A percentile compares a stretch with the other conserved stretches of the same genome.
phyloP scores from a whole-genome alignment of 2,113 vertebrate genomes.

The Thunnus maccoyii region DNA sequence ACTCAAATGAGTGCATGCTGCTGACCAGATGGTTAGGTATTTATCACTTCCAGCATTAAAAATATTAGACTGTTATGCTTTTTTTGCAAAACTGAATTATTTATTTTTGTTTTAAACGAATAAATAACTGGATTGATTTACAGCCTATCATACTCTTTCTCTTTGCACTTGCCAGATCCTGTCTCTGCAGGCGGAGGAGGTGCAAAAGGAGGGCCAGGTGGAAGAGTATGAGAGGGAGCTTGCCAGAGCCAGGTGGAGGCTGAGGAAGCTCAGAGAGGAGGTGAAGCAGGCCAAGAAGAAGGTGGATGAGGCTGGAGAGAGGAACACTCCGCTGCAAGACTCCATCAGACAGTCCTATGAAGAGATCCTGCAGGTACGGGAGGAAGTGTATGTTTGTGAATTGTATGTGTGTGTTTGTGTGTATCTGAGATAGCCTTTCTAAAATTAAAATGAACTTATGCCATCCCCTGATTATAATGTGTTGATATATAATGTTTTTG shows the following conservation, averaged over 20 bases:
- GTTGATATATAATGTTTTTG: background rate
- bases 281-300: conserved; percentile 89
- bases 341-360: conserved; percentile 83
- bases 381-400: background rate
- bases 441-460: background rate
- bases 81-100: too few relatives aligned
- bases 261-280: conserved; percentile 91
- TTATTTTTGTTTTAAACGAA: background rate
- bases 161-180: conserved; percentile 85
- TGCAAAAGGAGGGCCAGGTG: conserved; percentile 90
- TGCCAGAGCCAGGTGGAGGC: conserved; percentile 89
- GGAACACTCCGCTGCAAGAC: conserved; percentile 89
- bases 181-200: conserved; percentile 91
- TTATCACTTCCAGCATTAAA: too few relatives aligned
- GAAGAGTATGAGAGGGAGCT: conserved; percentile 92
- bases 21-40: too few relatives aligned
- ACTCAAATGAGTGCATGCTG: too few relatives aligned
- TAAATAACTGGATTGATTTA: background rate
- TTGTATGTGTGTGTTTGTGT: background rate
- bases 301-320: conserved; percentile 89
- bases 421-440: background rate
- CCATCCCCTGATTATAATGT: background rate
- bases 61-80: too few relatives aligned
- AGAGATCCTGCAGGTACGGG: conserved; percentile 83
- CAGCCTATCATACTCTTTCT: background rate